Conservation (phyloP, 2,888 invertebrate species). For the Pasiphila rectangulata region DNA sequence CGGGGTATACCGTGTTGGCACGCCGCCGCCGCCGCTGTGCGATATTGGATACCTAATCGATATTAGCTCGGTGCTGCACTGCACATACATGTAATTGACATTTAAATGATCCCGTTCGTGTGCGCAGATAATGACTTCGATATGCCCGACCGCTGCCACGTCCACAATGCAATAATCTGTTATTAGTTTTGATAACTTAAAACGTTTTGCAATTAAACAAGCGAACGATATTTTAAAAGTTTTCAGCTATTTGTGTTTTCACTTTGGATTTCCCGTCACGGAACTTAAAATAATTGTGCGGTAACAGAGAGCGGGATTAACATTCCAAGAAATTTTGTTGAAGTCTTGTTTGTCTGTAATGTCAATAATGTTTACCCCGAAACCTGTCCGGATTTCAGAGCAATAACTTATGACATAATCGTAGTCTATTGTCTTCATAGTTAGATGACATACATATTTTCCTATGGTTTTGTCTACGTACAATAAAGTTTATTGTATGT, state of each 20-base stretch:
- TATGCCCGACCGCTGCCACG: slow-evolving; percentile 6
- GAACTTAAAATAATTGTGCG: background rate
- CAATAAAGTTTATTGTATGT: no score
- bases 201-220: background rate
- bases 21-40: slow-evolving; percentile 24
- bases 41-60: slow-evolving; percentile 43
- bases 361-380: background rate
- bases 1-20: slow-evolving; percentile 35
- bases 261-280: background rate
- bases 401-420: no score
- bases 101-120: slow-evolving; percentile 33
- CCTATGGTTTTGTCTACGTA: no score
- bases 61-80: slow-evolving; percentile 35
- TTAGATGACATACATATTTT: no score
- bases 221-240: background rate
- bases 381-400: no score
- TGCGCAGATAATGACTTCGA: slow-evolving; percentile 32
- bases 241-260: slow-evolving; percentile 1
- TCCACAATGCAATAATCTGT: slow-evolving; percentile 3
- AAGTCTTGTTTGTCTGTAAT: background rate
- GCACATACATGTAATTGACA: slow-evolving; percentile 40
- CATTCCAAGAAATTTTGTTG: background rate
- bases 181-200: slow-evolving; percentile 2
- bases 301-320: background rate
- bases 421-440: no score